These are phyloP conservation scores for Romanogobio albipinnatus DNA, from an alignment of 2,113 vertebrate species.

Conservation along the genomic window DNA sequence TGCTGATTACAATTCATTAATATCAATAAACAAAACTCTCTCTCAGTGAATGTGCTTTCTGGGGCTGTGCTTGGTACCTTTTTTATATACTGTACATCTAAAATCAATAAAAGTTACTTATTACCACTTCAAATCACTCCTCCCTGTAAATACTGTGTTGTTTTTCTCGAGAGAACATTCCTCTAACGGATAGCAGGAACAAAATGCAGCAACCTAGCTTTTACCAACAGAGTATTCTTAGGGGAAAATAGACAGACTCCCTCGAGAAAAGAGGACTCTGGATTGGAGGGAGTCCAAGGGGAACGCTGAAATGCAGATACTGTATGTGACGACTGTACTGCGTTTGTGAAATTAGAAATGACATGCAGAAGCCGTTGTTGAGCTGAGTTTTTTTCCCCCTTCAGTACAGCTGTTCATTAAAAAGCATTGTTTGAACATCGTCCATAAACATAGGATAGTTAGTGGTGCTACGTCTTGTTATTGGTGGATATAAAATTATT, in stretches of 20 bases:
- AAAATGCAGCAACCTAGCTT: slow-evolving; percentile 20
- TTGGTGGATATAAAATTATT: neutral
- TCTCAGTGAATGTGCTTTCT: neutral
- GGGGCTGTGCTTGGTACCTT: neutral
- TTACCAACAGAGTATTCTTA: slow-evolving; percentile 2
- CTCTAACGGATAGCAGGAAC: slow-evolving; percentile 9
- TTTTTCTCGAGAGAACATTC: slow-evolving; percentile 10
- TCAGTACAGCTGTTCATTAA: slow-evolving; percentile 1
- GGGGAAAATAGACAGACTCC: slow-evolving; percentile 15
- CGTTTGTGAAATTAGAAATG: neutral
- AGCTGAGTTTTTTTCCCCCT: neutral
- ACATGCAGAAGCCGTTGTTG: neutral
- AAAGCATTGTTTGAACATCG: neutral
- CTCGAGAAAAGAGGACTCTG: neutral
- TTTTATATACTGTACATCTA: neutral
- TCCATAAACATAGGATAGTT: neutral
- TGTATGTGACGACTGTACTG: neutral
- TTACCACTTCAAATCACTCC: neutral
- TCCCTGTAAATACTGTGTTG: neutral
- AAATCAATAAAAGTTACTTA: slow-evolving; percentile 30
- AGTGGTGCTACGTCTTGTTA: neutral
- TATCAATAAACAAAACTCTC: neutral
- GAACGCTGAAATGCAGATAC: neutral
- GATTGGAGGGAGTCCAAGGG: neutral
- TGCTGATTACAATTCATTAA: neutral